phyloP scores from a whole-genome alignment of 1,140 invertebrate genomes.

The Drosophila bifasciata region DNA sequence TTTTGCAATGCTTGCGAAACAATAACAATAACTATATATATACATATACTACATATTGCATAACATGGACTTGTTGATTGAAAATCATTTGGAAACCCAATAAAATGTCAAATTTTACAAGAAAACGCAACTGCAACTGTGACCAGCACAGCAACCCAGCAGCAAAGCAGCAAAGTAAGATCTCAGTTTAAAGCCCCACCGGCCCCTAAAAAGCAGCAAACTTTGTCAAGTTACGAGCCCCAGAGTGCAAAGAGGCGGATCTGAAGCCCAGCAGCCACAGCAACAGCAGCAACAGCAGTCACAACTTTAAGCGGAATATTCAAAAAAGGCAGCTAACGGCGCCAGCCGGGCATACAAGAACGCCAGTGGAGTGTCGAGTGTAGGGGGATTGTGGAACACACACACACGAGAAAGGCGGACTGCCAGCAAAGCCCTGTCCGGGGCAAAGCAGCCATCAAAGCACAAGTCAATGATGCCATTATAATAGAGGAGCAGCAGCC shows the following conservation, averaged over 20 bases:
- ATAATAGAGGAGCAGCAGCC: conserved; percentile 52
- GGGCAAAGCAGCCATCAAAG: conserved; percentile 59
- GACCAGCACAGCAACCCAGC: conserved; percentile 13
- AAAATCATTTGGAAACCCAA: conserved; percentile 80
- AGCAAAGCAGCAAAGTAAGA: not conserved
- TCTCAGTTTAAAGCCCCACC: conserved; percentile 41
- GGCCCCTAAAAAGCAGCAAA: conserved; percentile 40
- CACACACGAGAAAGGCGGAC: conserved; percentile 25
- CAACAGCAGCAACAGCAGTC: conserved; percentile 6
- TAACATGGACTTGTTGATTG: conserved; percentile 80
- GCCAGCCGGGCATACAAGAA: conserved; percentile 42
- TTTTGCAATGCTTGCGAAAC: conserved; percentile 35
- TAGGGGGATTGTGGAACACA: conserved; percentile 18
- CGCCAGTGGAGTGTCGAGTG: conserved; percentile 36
- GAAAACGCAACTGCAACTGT: conserved; percentile 14
- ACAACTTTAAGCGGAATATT: conserved; percentile 44
- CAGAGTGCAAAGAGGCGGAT: conserved; percentile 35
- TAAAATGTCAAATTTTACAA: conserved; percentile 73
- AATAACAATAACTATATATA: conserved; percentile 58
- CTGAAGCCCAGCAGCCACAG: conserved; percentile 4
- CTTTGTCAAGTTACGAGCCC: conserved; percentile 34
- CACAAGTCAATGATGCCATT: conserved; percentile 78
- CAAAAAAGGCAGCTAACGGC: conserved; percentile 57
- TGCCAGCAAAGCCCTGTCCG: conserved; percentile 29
- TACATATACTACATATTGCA: conserved; percentile 51